Conservation (phyloP, 1,140 invertebrate species). For the Harpegnathos saltator region DNA sequence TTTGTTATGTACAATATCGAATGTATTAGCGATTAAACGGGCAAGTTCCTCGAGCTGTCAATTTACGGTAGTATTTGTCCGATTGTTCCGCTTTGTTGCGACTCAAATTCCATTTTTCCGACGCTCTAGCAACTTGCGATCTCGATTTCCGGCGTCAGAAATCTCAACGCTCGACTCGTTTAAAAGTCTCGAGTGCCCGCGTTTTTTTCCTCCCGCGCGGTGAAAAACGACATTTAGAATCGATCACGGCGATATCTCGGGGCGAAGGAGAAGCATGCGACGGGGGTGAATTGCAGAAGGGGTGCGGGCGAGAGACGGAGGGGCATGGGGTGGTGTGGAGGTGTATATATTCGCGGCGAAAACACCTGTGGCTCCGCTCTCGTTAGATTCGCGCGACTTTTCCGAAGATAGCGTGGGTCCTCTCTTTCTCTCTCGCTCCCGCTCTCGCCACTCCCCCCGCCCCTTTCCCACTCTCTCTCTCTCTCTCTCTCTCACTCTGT, state of each 20-base stretch:
- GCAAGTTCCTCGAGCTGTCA: no score
- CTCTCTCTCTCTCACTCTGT: constrained; percentile 15
- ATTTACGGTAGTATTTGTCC: no score
- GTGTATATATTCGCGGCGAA: constrained; percentile 72
- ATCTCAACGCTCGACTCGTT: no score
- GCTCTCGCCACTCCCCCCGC: no score
- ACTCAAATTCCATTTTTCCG: no score
- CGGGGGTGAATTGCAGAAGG: constrained; percentile 42
- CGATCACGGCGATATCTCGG: constrained; percentile 34
- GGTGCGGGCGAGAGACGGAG: constrained; percentile 2
- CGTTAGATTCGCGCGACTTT: constrained; percentile 76
- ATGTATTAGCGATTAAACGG: no score
- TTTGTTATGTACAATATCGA: no score
- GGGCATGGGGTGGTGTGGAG: constrained; percentile 33
- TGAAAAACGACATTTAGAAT: background rate
- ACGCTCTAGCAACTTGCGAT: no score
- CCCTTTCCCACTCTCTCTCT: background rate
- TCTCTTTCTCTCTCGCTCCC: background rate
- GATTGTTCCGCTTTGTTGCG: no score
- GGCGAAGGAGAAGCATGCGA: constrained; percentile 42
- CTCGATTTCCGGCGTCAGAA: no score
- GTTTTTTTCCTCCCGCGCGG: no score
- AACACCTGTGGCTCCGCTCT: constrained; percentile 76
- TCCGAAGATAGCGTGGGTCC: constrained; percentile 69
- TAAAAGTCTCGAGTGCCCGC: constrained; percentile 29